These are phyloP conservation scores for Catostylus mosaicus DNA, from an alignment of 30 jellyfish, hydroid and myxozoan species.

Conservation along the genomic window DNA sequence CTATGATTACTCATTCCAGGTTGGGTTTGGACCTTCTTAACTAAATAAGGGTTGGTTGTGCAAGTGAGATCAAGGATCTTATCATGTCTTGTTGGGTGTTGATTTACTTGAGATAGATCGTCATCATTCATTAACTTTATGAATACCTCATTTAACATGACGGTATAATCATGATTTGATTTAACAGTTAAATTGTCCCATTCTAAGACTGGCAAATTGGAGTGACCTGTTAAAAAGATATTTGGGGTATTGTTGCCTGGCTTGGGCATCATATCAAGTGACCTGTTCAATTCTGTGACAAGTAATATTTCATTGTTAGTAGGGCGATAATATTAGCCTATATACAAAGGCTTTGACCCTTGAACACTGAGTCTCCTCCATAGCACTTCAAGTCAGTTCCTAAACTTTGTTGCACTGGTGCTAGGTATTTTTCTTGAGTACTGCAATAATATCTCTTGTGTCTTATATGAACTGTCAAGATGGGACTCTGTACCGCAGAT, in stretches of 20 bases:
- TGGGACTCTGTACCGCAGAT: constrained; percentile 47
- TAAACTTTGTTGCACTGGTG: too few relatives aligned
- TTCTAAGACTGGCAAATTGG: constrained; percentile 16
- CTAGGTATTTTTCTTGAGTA: too few relatives aligned
- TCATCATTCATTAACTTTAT: constrained; percentile 16
- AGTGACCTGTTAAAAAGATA: constrained; percentile 25
- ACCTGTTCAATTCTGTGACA: too few relatives aligned
- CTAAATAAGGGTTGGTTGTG: constrained; percentile 40
- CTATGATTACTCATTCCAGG: constrained; percentile 57
- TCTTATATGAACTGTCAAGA: constrained; percentile 28
- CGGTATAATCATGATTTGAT: constrained; percentile 28
- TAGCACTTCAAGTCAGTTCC: too few relatives aligned
- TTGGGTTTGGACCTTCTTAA: not conserved
- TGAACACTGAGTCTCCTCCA: too few relatives aligned
- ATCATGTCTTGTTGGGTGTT: constrained; percentile 36
- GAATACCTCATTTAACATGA: constrained; percentile 17
- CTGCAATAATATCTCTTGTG: constrained; percentile 23
- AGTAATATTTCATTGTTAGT: too few relatives aligned
- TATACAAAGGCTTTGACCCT: too few relatives aligned
- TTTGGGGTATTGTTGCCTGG: constrained; percentile 20
- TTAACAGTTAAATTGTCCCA: constrained; percentile 22
- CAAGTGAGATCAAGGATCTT: constrained; percentile 20
- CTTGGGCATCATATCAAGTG: too few relatives aligned
- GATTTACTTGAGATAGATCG: constrained; percentile 21
- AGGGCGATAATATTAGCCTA: too few relatives aligned